Evolutionary conservation across 2,113 vertebrate genomes (phyloP), one percentile per base, ranked within the genome.

Genomic region (Sorex fumeus): DNA sequence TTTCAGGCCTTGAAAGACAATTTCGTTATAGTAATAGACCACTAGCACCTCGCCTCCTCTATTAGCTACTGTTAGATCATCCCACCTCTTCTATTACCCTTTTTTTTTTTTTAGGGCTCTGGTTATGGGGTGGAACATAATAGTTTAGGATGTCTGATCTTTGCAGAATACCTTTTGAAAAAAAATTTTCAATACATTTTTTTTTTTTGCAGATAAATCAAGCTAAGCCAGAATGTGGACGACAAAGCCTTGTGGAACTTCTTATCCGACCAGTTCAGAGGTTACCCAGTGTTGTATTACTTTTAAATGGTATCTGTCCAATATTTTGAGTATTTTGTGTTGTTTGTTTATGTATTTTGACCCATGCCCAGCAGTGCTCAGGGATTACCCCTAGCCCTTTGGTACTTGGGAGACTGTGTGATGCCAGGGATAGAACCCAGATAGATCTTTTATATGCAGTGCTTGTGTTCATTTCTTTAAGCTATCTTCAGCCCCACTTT

Each of bases 191-290:
- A 92, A 67, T 84, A 81, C 77, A 85, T 93, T 87, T 2, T 7
- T 7, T 50, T 12, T 50, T 19, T 57, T 94, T 91, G 45, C 91
- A 98, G 99, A 99, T 99, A 97, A 99, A 99, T 96, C 99, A 99
- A 97, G 97, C 98, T 76, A 99, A 99, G 94, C 99, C 99, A 15
- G 99, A 99, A 95, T 99, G 99, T 96, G 99, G 99, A 64, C 98
- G 99, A 13, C 99, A 99, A 96, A 99, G 98, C 7, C 98, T 99
- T 2, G 99, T 98, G 90, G 99, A 99, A 96, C 98, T 99, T 84
- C 98, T 99, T 71, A 99, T 99, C 83, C 98, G 99, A 93, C 99
- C 99, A 32, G 99, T 99, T 15, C 99, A 99, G 98, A 98, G 99
- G 92, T 97, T 99, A 81, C 99, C 99, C 5, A 99, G 99, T 85